These are phyloP conservation scores for Trichacis sp. DNA, from an alignment of 2,888 invertebrate species.

Conservation along the genomic window DNA sequence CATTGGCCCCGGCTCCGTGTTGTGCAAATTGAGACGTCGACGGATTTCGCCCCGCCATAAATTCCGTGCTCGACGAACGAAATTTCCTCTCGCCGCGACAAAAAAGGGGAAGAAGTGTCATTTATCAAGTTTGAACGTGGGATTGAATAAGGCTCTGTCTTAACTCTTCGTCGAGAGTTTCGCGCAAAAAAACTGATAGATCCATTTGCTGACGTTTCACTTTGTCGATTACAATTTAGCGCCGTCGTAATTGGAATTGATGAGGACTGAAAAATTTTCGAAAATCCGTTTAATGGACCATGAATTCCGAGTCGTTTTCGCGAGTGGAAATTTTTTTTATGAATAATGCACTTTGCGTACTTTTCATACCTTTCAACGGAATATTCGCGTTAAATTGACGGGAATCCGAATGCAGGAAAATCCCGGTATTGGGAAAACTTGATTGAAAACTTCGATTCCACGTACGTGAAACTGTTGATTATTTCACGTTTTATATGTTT, in stretches of 20 bases:
- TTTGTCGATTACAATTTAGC: conserved; percentile 1
- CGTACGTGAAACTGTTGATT: too few species aligned
- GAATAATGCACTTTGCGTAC: too few species aligned
- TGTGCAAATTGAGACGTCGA: background rate
- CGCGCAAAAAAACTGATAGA: background rate
- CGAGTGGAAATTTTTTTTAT: too few species aligned
- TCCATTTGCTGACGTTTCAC: background rate
- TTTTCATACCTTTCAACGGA: too few species aligned
- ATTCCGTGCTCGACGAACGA: background rate
- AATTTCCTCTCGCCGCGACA: background rate
- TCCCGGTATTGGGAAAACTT: too few species aligned
- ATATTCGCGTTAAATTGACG: too few species aligned
- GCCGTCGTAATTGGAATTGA: background rate
- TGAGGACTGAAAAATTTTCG: background rate
- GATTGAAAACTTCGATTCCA: too few species aligned
- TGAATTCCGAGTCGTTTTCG: too few species aligned
- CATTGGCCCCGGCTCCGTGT: background rate
- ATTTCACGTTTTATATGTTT: too few species aligned
- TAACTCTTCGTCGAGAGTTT: conserved; percentile 1
- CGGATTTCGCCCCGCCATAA: background rate
- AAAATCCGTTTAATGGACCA: background rate
- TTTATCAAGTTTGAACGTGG: background rate
- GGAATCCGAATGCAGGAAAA: too few species aligned
- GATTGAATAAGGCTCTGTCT: background rate
- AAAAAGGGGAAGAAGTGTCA: background rate